Conservation (phyloP, 2,888 invertebrate species). For the Bembecia ichneumoniformis region DNA sequence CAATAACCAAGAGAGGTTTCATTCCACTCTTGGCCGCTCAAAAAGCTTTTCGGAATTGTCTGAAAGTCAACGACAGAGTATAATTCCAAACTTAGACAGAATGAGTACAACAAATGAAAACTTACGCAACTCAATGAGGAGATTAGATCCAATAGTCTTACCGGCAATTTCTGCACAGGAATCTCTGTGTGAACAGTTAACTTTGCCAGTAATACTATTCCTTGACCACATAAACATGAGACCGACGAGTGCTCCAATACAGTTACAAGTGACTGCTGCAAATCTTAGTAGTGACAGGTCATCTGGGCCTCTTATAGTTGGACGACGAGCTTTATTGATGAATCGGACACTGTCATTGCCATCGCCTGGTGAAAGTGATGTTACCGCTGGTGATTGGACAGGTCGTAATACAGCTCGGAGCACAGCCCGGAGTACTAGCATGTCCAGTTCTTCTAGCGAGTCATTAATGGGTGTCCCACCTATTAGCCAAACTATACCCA, state of each 20-base stretch:
- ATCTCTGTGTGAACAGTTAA: slow-evolving; percentile 42
- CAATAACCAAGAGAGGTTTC: slow-evolving; percentile 26
- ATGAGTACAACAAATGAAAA: slow-evolving; percentile 43
- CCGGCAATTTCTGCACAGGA: slow-evolving; percentile 48
- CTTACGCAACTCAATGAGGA: slow-evolving; percentile 57
- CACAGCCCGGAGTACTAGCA: slow-evolving; percentile 45
- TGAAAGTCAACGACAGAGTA: slow-evolving; percentile 31
- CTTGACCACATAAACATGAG: slow-evolving; percentile 60
- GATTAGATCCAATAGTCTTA: slow-evolving; percentile 57
- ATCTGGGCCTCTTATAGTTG: slow-evolving; percentile 57
- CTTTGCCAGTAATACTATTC: slow-evolving; percentile 61
- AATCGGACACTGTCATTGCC: slow-evolving; percentile 56
- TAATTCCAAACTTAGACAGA: slow-evolving; percentile 40
- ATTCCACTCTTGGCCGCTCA: slow-evolving; percentile 39
- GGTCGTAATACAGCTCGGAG: slow-evolving; percentile 47
- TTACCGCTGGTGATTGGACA: slow-evolving; percentile 51
- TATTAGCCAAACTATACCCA: slow-evolving; percentile 28
- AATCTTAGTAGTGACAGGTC: slow-evolving; percentile 55
- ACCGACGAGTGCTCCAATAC: slow-evolving; percentile 62
- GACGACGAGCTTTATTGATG: slow-evolving; percentile 55
- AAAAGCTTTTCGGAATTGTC: slow-evolving; percentile 57
- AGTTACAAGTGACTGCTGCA: slow-evolving; percentile 59
- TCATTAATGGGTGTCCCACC: slow-evolving; percentile 40
- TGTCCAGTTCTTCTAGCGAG: slow-evolving; percentile 56
- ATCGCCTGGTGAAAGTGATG: slow-evolving; percentile 57